Base-by-base conservation (phyloP, 2,797 vertebrate species). In the Gymnodraco acuticeps region DNA sequence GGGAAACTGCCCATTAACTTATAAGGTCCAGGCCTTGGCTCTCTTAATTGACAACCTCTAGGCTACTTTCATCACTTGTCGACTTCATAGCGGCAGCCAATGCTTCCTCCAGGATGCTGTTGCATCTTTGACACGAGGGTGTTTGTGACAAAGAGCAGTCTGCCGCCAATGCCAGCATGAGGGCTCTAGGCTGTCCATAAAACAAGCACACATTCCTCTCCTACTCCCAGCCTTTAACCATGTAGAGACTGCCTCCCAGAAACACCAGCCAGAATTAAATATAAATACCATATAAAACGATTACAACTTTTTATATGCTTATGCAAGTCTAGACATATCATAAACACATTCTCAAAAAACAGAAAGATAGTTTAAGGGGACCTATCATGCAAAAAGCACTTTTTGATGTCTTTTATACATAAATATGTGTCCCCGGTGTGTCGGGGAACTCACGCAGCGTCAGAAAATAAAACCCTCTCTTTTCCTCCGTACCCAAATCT, bases 11-110 rank as follows among this genome's bases (percentile, higher is more conserved):
- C 94, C 94, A 95, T 96, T 96, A 96, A 97, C 92, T 96, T 96
- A 96, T 94, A 91, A 92, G 89, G 95, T 94, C 95, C 95, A 96
- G 95, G 95, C 95, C 93, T 92, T 89, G 89, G 91, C 93, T 95
- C 91, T 89, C 93, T 89, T 97, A 97, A 97, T 96, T 96, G 96
- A 96, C 95, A 96, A 96, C 95, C 95, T 97, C 95, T 94, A 95
- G 96, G 96, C 94, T 94, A 95, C 96, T 97, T 97, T 97, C 96
- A 97, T 97, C 96, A 96, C 95, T 95, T 96, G 96, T 96, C 95
- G 93, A 96, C 94, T 96, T 96, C 95, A 96, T 96, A 96, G 93
- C 92, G 74, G 93, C 96, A 96, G 94, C 95, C 95, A 94, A 96
- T 96, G 96, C 96, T 96, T 97, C 95, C 95, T 96, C 94, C 92